Evolutionary conservation across 2,797 vertebrate species (phyloP).

Genomic region (Gambelia wislizenii): DNA sequence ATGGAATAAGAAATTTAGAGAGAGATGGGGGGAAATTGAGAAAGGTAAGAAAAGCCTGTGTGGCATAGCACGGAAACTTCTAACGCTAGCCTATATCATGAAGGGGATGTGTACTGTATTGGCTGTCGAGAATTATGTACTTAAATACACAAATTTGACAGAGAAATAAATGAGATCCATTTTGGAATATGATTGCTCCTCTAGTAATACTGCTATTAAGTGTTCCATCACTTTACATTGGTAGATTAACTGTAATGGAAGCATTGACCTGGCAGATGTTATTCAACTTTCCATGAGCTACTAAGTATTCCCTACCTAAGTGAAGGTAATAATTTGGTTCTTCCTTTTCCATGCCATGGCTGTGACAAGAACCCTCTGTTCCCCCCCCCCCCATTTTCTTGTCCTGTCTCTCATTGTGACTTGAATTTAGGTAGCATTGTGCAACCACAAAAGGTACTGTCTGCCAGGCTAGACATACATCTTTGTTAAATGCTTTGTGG

Average conservation of each 20-base stretch:
- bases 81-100: background rate
- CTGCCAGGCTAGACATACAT: background rate
- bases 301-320: background rate
- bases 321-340: background rate
- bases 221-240: background rate
- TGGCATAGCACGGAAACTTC: background rate
- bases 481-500: background rate
- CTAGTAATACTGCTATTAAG: background rate
- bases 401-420: background rate
- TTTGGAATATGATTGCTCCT: background rate
- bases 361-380: background rate
- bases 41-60: background rate
- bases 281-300: background rate
- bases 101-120: background rate
- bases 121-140: background rate
- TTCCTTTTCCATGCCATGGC: background rate
- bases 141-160: rapidly evolving
- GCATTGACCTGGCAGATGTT: background rate
- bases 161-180: background rate
- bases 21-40: background rate
- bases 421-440: background rate
- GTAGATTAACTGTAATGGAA: slow-evolving; percentile 33
- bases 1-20: background rate
- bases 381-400: background rate
- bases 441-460: background rate